Evolutionary conservation across 2,113 vertebrate genomes (phyloP).

Genomic region (Anhinga anhinga): DNA sequence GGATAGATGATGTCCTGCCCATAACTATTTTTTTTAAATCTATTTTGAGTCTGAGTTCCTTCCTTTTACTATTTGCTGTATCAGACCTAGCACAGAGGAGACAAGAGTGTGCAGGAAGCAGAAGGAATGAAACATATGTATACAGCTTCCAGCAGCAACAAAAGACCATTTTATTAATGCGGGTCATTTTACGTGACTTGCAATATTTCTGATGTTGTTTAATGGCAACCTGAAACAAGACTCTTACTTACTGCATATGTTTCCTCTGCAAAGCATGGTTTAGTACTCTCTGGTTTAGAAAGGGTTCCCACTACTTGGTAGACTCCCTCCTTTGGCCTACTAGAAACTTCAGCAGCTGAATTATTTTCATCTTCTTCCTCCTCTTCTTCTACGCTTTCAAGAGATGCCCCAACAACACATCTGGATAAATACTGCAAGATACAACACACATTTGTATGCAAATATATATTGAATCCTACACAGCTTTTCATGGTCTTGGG

Average conservation of each 20-base stretch:
- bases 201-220: neutral
- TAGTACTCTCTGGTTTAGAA: neutral
- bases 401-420: constrained; percentile 65
- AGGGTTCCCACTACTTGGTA: constrained; percentile 86
- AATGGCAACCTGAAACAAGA: neutral
- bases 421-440: constrained; percentile 79
- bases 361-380: constrained; percentile 58
- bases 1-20: neutral
- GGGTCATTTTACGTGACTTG: neutral
- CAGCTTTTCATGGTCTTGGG: neutral
- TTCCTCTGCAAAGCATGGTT: constrained; percentile 69
- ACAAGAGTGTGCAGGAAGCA: neutral
- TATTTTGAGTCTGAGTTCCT: neutral
- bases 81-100: neutral
- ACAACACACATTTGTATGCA: neutral
- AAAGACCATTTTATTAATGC: neutral
- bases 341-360: neutral
- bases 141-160: neutral
- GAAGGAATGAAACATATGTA: neutral
- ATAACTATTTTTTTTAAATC: neutral
- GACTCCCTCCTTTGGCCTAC: constrained; percentile 16
- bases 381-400: constrained; percentile 61
- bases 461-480: neutral
- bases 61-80: neutral
- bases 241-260: constrained; percentile 75